Evolutionary conservation across 2,888 invertebrate genomes (phyloP).

Genomic region (Hypercompe scribonia): DNA sequence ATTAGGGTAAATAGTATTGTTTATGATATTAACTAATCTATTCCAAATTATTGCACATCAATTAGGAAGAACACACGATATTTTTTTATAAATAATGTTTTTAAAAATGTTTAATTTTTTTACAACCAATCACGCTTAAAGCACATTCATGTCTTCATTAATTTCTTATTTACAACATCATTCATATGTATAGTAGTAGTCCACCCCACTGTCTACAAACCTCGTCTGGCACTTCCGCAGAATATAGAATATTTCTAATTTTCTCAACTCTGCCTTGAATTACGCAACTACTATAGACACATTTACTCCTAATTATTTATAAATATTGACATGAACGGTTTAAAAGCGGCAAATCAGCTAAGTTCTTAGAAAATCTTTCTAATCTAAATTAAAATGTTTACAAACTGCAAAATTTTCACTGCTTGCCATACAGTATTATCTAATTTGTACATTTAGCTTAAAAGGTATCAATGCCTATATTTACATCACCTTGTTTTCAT

Average conservation of each 20-base stretch:
- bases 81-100: constrained; percentile 55
- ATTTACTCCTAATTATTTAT: not conserved
- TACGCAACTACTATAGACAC: not conserved
- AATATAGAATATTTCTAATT: not conserved
- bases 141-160: not conserved
- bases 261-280: not conserved
- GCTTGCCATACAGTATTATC: constrained; percentile 9
- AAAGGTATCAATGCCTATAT: constrained; percentile 51
- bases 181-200: not conserved
- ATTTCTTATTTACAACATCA: not conserved
- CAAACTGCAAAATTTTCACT: constrained; percentile 16
- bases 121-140: not conserved
- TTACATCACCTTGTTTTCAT: constrained; percentile 53
- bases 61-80: constrained; percentile 57
- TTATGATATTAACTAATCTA: constrained; percentile 47
- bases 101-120: constrained; percentile 11
- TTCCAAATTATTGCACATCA: constrained; percentile 72
- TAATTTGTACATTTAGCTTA: constrained; percentile 25
- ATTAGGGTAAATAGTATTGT: constrained; percentile 49
- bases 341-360: not conserved
- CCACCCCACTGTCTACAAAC: too few species aligned
- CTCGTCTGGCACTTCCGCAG: not conserved
- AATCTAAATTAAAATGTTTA: not conserved
- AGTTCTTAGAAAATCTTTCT: not conserved
- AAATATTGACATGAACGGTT: not conserved